Percentiles rank a stretch among this genome's conserved stretches.
These are phyloP conservation scores for Argyrosomus japonicus DNA, from an alignment of 2,113 vertebrate species.

Conservation along the genomic window DNA sequence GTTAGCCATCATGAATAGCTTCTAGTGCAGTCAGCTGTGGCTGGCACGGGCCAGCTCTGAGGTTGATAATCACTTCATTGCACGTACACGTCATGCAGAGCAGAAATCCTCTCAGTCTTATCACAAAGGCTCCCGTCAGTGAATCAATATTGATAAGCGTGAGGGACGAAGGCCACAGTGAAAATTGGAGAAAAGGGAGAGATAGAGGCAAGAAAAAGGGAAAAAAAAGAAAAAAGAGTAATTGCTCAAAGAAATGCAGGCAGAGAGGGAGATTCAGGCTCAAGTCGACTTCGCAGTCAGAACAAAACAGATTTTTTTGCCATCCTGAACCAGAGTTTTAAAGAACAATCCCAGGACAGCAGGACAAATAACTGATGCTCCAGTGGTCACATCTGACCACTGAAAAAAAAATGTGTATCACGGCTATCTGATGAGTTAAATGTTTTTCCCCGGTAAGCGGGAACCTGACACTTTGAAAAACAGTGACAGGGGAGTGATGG, in stretches of 20 bases:
- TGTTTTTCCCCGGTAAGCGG: not conserved
- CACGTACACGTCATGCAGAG: too few species aligned
- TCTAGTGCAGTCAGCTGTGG: constrained; percentile 9
- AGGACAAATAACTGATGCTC: too few species aligned
- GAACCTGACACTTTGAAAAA: too few species aligned
- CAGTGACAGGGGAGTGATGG: not conserved
- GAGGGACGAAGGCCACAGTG: not conserved
- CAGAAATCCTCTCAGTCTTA: too few species aligned
- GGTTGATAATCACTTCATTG: not conserved
- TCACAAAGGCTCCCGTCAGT: not conserved
- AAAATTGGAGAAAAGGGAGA: not conserved
- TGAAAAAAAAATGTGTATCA: too few species aligned
- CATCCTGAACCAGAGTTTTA: not conserved
- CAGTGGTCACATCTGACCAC: too few species aligned
- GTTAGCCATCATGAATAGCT: not conserved
- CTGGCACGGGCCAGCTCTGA: constrained; percentile 21
- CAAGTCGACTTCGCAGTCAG: not conserved
- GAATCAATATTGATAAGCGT: not conserved
- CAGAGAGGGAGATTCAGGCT: not conserved
- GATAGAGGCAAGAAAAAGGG: too few species aligned
- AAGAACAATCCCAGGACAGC: not conserved
- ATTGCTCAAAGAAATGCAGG: too few species aligned
- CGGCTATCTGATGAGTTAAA: not conserved
- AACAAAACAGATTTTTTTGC: not conserved
- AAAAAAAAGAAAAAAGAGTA: too few species aligned